Conservation (phyloP, 2,113 vertebrate species). For the Megaptera novaeangliae region DNA sequence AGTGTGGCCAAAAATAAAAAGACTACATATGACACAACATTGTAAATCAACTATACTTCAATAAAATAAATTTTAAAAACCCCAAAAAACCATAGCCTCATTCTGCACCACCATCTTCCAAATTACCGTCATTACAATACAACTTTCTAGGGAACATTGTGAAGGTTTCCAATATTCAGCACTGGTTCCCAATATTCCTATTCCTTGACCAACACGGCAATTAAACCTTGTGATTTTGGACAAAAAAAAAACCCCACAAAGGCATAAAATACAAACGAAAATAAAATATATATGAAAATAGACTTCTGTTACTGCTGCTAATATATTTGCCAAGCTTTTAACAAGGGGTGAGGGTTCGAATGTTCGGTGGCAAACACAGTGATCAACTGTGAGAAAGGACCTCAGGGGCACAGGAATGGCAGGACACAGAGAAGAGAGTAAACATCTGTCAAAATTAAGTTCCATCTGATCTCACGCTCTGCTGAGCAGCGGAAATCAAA, state of each 20-base stretch:
- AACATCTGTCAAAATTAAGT: conserved; percentile 57
- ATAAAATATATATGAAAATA: background rate
- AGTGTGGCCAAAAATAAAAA: too few relatives aligned
- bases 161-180: background rate
- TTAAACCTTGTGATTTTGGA: background rate
- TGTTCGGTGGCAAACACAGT: background rate
- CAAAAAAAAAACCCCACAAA: background rate
- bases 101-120: background rate
- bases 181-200: background rate
- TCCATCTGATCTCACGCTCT: conserved; percentile 59
- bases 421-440: background rate
- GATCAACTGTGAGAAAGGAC: background rate
- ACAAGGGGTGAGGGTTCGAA: background rate
- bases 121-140: background rate
- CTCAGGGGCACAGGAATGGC: background rate
- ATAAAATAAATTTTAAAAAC: background rate
- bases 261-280: background rate
- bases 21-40: too few relatives aligned
- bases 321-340: background rate
- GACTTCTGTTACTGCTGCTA: background rate
- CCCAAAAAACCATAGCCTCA: background rate
- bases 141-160: background rate
- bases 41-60: too few relatives aligned
- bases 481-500: conserved; percentile 35
- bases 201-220: background rate